Evolutionary conservation across 2,797 vertebrate genomes (phyloP).

Genomic region (Chanos chanos): DNA sequence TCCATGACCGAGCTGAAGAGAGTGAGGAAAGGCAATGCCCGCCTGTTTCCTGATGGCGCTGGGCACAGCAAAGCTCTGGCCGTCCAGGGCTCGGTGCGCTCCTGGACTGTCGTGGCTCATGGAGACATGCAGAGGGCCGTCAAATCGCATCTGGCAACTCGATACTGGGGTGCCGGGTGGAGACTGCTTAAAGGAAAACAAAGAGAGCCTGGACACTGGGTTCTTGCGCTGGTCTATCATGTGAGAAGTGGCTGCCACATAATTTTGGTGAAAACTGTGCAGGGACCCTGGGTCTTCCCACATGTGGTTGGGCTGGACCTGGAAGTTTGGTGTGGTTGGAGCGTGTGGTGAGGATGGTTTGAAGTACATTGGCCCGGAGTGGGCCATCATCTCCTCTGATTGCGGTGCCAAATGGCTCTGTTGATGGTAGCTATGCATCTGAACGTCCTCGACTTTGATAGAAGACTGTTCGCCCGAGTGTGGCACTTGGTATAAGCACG

Average conservation of each 20-base stretch:
- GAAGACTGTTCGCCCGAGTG: constrained; percentile 92
- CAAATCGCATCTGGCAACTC: constrained; percentile 99
- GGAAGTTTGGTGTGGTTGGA: constrained; percentile 86
- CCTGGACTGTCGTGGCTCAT: constrained; percentile 87
- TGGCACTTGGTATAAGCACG: constrained; percentile 99
- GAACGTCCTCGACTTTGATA: constrained; percentile 98
- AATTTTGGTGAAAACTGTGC: constrained; percentile 97
- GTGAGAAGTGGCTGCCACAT: constrained; percentile 88
- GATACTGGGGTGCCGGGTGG: constrained; percentile 94
- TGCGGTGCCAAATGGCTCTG: constrained; percentile 89
- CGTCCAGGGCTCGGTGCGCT: constrained; percentile 85
- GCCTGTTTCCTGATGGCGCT: constrained; percentile 89
- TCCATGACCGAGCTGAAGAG: constrained; percentile 89
- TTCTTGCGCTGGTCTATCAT: constrained; percentile 95
- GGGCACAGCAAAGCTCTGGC: constrained; percentile 90
- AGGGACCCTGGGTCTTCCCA: constrained; percentile 98
- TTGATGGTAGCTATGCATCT: constrained; percentile 95
- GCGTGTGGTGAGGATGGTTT: constrained; percentile 89
- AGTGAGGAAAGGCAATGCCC: constrained; percentile 87
- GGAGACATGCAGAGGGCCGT: constrained; percentile 91
- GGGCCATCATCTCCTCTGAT: constrained; percentile 92
- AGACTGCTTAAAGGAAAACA: constrained; percentile 98
- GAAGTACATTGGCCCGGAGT: constrained; percentile 94
- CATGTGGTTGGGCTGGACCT: constrained; percentile 89
- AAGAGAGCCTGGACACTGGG: constrained; percentile 91